A percentile compares a stretch with the other conserved stretches of the same genome.
phyloP scores from a whole-genome alignment of 1,140 invertebrate genomes.

The Helicorthomorpha holstii region DNA sequence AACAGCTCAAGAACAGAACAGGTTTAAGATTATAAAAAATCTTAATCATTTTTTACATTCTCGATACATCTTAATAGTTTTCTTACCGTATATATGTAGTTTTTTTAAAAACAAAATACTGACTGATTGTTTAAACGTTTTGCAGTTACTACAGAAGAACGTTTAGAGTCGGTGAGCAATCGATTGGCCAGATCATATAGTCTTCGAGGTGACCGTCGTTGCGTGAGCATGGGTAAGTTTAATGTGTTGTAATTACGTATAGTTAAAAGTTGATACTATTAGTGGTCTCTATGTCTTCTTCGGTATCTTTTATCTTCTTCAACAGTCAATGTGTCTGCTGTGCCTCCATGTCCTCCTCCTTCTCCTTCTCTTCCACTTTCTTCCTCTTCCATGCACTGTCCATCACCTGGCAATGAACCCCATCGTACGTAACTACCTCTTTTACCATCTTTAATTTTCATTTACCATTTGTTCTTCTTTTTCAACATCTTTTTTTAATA shows the following conservation, averaged over 20 bases:
- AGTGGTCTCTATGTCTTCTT: neutral
- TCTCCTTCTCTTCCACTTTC: too few relatives aligned
- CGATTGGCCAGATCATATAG: slow-evolving; percentile 9
- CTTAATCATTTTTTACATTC: too few relatives aligned
- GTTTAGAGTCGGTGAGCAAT: too few relatives aligned
- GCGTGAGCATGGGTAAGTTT: slow-evolving; percentile 7
- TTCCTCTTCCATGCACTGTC: neutral
- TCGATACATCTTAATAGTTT: too few relatives aligned
- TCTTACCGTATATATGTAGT: too few relatives aligned
- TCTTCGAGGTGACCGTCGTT: slow-evolving; percentile 9
- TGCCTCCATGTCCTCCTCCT: neutral
- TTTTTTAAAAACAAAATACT: too few relatives aligned
- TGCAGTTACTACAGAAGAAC: too few relatives aligned
- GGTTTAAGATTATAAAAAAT: too few relatives aligned
- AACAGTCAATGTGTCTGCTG: neutral
- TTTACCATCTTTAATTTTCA: too few relatives aligned
- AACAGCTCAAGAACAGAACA: too few relatives aligned
- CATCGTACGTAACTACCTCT: neutral
- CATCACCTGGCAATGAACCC: neutral
- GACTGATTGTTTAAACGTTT: too few relatives aligned
- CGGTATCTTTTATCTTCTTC: neutral
- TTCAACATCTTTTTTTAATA: neutral
- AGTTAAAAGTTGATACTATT: neutral
- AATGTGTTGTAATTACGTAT: neutral
- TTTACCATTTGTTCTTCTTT: neutral